Percentiles rank a stretch among this genome's conserved stretches.
These are phyloP conservation scores for Amphimedon queenslandica DNA, from an alignment of 37 sponge, comb jelly and placozoan genomes.

Conservation along the genomic window DNA sequence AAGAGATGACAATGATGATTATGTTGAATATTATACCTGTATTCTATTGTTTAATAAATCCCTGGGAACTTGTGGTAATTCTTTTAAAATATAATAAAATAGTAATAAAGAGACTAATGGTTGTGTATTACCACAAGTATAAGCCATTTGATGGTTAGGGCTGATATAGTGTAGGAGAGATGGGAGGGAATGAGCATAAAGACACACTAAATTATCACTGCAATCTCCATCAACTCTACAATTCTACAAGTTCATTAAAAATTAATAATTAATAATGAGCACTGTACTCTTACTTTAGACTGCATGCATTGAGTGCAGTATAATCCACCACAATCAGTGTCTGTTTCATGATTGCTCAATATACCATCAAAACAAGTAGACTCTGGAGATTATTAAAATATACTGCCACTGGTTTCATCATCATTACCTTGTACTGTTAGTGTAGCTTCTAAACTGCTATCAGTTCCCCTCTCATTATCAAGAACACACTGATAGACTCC, in stretches of 20 bases:
- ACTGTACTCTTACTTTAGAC: constrained; percentile 24
- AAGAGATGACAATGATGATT: neutral
- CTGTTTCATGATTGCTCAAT: constrained; percentile 64
- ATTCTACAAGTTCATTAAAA: constrained; percentile 22
- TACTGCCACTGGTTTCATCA: neutral
- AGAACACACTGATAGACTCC: constrained; percentile 51
- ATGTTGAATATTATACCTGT: constrained; percentile 1
- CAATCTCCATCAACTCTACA: constrained; percentile 63
- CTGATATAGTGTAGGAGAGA: constrained; percentile 74
- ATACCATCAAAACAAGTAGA: constrained; percentile 69
- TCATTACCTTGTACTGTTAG: constrained; percentile 17
- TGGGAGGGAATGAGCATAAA: constrained; percentile 54
- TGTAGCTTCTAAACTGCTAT: constrained; percentile 14
- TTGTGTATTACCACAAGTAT: constrained; percentile 55
- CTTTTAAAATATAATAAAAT: neutral
- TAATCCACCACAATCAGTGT: constrained; percentile 75
- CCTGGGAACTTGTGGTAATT: too few species aligned
- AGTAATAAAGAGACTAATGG: neutral
- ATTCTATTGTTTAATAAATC: neutral
- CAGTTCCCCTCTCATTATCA: constrained; percentile 38
- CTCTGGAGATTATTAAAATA: constrained; percentile 38
- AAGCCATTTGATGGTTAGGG: constrained; percentile 24
- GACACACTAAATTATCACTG: constrained; percentile 55
- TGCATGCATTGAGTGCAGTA: constrained; percentile 62
- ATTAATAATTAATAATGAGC: neutral